Base-by-base conservation (phyloP, 2,888 invertebrate species). In the Napeogenes inachia region DNA sequence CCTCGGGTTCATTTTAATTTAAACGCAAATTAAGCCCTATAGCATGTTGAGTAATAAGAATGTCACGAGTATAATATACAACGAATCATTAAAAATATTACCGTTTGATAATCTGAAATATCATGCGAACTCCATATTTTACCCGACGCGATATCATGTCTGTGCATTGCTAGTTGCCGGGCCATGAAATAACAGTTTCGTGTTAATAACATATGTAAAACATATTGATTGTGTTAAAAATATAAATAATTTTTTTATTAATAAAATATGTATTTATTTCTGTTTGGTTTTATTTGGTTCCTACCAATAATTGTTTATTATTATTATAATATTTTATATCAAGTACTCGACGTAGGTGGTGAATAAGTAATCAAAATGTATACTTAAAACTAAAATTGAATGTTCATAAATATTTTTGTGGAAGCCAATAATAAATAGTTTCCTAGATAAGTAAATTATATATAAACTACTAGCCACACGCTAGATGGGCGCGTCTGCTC, bases 401-500 rank as follows among this genome's bases (percentile, higher is more conserved):
- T 38, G 2, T 38, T 38, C 8, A 8, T 38, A 38, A 8, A 38
- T 38, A 38, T 38, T 58, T 46, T 53, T 38, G 3, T n/a, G 21
- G 6, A 38, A 38, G 21, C 21, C 21, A 21, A 13, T 13, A 35
- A 46, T 10, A 12, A n/a, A 47, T 47, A 5, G 4, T 35, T 6
- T 35, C 35, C 35, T 35, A 13, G 38, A 30, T 33, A 30, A 45
- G 42, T 57, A 33, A 46, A 57, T 35, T 47, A 13, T 42, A 71
- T 70, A 73, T 59, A 53, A 45, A 66, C 72, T 65, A 61, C 38
- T 72, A 69, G 79, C 79, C 71, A 64, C 64, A 63, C 73, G 60
- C 60, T 72, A 77, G 78, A 76, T 77, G 75, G 75, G 70, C 77
- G 75, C 78, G 82, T 81, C 81, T 78, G 69, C 76, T 75, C 73